phyloP scores from a whole-genome alignment of 2,888 invertebrate genomes.

The Andrena chrysosceles region DNA sequence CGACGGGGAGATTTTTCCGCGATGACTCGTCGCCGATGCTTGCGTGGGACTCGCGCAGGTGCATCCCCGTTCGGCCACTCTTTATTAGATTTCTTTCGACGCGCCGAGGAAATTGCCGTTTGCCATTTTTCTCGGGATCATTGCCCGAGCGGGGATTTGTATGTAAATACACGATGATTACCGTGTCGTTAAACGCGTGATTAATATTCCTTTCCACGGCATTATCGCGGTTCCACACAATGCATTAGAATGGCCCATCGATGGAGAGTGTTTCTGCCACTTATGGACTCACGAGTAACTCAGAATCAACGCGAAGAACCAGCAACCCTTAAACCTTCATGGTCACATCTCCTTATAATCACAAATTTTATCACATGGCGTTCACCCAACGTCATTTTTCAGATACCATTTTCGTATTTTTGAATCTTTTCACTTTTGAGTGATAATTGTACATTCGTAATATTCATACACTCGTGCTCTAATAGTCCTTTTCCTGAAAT shows the following conservation, averaged over 20 bases:
- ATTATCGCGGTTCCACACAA: neutral
- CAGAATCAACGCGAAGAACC: too few relatives aligned
- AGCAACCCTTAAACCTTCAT: too few relatives aligned
- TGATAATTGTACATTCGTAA: too few relatives aligned
- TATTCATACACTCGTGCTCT: too few relatives aligned
- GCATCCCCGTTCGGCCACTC: slow-evolving; percentile 59
- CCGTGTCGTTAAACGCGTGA: slow-evolving; percentile 34
- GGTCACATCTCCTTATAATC: too few relatives aligned
- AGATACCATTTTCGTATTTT: too few relatives aligned
- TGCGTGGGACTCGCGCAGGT: slow-evolving; percentile 71
- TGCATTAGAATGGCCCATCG: neutral
- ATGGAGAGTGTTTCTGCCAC: neutral
- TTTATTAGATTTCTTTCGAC: slow-evolving; percentile 31
- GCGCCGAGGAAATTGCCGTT: slow-evolving; percentile 32
- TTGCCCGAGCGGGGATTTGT: slow-evolving; percentile 26
- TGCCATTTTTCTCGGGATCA: slow-evolving; percentile 8
- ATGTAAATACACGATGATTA: slow-evolving; percentile 43
- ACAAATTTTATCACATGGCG: too few relatives aligned
- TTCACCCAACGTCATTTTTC: too few relatives aligned
- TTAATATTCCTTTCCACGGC: slow-evolving; percentile 24
- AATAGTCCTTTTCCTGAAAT: too few relatives aligned
- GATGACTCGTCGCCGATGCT: slow-evolving; percentile 58
- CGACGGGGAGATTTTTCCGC: slow-evolving; percentile 59
- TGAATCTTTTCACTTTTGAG: too few relatives aligned
- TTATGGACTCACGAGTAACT: neutral